Conservation (phyloP, 2,888 invertebrate genomes). For the Trissolcus brochymenae region DNA sequence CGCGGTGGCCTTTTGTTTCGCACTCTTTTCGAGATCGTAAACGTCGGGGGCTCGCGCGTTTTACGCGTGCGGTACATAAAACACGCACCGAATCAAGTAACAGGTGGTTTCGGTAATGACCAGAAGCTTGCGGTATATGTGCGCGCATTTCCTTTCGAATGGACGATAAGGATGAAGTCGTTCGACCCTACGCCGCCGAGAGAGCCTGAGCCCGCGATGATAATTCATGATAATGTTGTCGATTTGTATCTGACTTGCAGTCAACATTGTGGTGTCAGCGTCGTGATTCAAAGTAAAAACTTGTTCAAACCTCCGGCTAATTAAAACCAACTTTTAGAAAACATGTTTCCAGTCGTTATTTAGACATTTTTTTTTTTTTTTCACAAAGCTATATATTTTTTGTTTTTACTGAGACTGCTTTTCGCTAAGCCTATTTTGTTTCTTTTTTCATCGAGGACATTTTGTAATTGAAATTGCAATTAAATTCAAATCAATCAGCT, state of each 20-base stretch:
- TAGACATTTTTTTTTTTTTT: background rate
- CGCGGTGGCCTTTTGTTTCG: slow-evolving; percentile 43
- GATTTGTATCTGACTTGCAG: slow-evolving; percentile 38
- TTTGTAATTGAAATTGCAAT: too few relatives aligned
- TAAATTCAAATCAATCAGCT: too few relatives aligned
- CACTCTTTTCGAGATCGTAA: slow-evolving; percentile 51
- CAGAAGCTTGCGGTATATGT: slow-evolving; percentile 19
- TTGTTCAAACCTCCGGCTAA: too few relatives aligned
- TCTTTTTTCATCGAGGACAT: too few relatives aligned
- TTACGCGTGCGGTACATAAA: slow-evolving; percentile 52
- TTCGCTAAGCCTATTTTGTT: background rate
- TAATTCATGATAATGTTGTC: slow-evolving; percentile 46
- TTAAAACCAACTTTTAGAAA: background rate
- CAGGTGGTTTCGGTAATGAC: slow-evolving; percentile 63
- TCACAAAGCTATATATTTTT: background rate
- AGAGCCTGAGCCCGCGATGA: slow-evolving; percentile 13
- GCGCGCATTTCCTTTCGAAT: slow-evolving; percentile 24
- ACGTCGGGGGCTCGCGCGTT: slow-evolving; percentile 32
- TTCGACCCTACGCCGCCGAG: slow-evolving; percentile 17
- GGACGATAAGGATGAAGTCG: slow-evolving; percentile 53
- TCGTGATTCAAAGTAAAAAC: slow-evolving; percentile 18
- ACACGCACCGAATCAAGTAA: slow-evolving; percentile 58
- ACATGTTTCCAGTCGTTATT: background rate
- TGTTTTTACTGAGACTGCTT: background rate
- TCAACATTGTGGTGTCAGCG: slow-evolving; percentile 38